Evolutionary conservation across 2,888 invertebrate genomes (phyloP).

Genomic region (Sphaerophoria rueppellii): DNA sequence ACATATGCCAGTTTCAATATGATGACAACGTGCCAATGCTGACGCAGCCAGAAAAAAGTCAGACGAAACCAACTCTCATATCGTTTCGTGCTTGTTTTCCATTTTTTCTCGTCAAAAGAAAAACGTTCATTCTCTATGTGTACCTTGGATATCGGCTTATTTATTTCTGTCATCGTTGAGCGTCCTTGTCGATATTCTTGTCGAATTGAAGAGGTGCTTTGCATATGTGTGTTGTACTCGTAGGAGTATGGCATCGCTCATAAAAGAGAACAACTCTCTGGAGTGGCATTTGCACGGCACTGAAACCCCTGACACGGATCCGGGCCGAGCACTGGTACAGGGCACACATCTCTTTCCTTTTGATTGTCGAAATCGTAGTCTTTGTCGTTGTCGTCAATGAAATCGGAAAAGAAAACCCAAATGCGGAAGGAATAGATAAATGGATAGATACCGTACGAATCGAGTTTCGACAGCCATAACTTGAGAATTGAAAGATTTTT

Average conservation of each 20-base stretch:
- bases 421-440: constrained; percentile 72
- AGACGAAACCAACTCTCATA: background rate
- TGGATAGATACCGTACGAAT: constrained; percentile 67
- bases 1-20: constrained; percentile 67
- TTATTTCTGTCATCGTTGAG: constrained; percentile 41
- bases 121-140: constrained; percentile 27
- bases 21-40: constrained; percentile 73
- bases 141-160: constrained; percentile 61
- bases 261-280: constrained; percentile 70
- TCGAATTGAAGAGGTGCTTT: constrained; percentile 60
- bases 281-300: constrained; percentile 68
- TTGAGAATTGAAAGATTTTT: constrained; percentile 72
- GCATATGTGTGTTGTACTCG: constrained; percentile 35
- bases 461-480: constrained; percentile 72
- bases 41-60: constrained; percentile 32
- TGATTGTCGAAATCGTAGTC: constrained; percentile 43
- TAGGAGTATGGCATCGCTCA: constrained; percentile 55
- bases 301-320: constrained; percentile 42
- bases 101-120: background rate
- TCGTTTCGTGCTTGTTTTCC: background rate
- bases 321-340: background rate
- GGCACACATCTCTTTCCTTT: constrained; percentile 10
- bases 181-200: constrained; percentile 26
- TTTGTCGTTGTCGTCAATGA: constrained; percentile 32
- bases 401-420: constrained; percentile 63